Evolutionary conservation across 30 jellyfish, hydroid and myxozoan species (phyloP).

Genomic region (Catostylus mosaicus): DNA sequence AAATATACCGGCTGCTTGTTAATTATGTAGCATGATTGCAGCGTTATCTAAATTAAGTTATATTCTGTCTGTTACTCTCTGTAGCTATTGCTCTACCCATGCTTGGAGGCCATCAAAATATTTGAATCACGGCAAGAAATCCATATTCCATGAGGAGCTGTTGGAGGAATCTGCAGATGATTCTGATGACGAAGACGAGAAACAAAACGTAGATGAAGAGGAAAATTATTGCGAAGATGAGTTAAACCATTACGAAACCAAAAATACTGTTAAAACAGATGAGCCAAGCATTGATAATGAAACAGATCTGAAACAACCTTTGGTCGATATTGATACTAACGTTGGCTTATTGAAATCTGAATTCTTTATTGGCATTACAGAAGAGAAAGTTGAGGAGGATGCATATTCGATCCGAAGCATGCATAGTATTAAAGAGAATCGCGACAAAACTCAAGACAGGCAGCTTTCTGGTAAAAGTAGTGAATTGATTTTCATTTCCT

Average conservation of each 20-base stretch:
- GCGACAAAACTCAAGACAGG: too few species aligned
- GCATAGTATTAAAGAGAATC: too few species aligned
- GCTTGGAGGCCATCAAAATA: constrained; percentile 64
- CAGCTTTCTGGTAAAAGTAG: too few species aligned
- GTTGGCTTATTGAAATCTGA: too few species aligned
- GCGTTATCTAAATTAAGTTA: too few species aligned
- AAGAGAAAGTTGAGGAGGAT: too few species aligned
- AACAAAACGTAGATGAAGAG: neutral
- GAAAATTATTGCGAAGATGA: neutral
- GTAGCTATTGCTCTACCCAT: constrained; percentile 73
- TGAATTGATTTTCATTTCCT: too few species aligned
- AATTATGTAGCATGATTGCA: too few species aligned
- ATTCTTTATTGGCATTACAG: too few species aligned
- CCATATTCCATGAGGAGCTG: constrained; percentile 34
- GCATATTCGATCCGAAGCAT: too few species aligned
- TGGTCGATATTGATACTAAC: neutral
- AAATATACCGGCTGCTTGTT: too few species aligned
- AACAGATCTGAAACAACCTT: neutral
- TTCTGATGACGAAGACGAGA: constrained; percentile 16
- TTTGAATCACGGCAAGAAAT: constrained; percentile 62
- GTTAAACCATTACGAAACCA: neutral
- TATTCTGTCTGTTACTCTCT: too few species aligned
- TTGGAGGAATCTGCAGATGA: constrained; percentile 40
- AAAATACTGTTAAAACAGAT: neutral
- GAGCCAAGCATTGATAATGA: neutral